Evolutionary conservation across 2,888 invertebrate species (phyloP), one percentile per base, ranked within the genome.

Genomic region (Lasioglossum lativentre): DNA sequence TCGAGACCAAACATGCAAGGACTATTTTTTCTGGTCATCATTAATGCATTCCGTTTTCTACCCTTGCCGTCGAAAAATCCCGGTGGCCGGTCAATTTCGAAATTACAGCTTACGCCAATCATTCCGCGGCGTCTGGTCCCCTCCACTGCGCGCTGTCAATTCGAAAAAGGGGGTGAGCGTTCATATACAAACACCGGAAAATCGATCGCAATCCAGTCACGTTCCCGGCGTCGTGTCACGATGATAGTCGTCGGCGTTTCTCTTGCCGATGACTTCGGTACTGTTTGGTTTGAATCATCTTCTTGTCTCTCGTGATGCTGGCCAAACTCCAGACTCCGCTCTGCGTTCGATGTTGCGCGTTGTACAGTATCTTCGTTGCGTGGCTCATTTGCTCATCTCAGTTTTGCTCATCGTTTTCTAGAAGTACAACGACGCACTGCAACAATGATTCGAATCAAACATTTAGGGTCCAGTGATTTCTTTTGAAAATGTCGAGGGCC

Each of bases 21-120:
- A 14, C 59, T 45, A 4, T 0, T 27, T 5, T 59, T 4, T 59
- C 1, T 0, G 59, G 14, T 59, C 59, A 59, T 59, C 59, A 59
- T 0, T 59, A 30, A 59, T 59, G 27, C 59, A 59, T 0, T 0
- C 5, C 1, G 59, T 66, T 66, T 34, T 34, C 8, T 30, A 34
- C 63, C 63, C 6, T 34, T 30, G 63, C 27, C 0, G 2, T 14
- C 30, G 34, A 27, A 3, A 75, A 42, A 56, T 12, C 0, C 3
- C 14, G 14, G 10, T 34, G 2, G 14, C 19, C 42, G 27, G 27
- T 16, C 47, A 63, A 10, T 38, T 4, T 3, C 40, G 16, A 72
- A 81, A 72, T 81, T 78, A 2, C 34, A 52, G 38, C 34, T 5
- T 1, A 34, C 40, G 73, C 73, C 81, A 73, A 68, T 82, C 78